Base-by-base conservation (phyloP, 2,888 invertebrate genomes). In the Bunonema sp. region DNA sequence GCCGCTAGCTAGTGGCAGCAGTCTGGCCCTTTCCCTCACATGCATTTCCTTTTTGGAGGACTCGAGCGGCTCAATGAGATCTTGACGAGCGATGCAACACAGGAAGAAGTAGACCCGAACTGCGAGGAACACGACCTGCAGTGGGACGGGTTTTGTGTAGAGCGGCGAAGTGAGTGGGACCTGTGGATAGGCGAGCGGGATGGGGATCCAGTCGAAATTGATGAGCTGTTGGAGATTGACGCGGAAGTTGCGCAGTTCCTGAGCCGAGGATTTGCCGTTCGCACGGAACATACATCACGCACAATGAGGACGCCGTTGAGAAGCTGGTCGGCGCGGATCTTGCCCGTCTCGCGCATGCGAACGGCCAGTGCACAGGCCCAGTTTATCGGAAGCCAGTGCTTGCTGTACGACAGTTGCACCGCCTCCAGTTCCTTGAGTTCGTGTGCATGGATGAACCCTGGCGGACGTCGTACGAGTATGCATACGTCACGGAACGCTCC, bases 81-180 rank as follows among this genome's bases (percentile, higher is more conserved):
- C 28, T 15, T 37, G 37, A 2, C 37, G 19, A 1, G 29, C 29
- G 4, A 37, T 3, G 29, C 28, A n/a, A 15, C 22, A 21, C 1
- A 37, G 29, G n/a, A 37, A 12, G 10, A 37, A 37, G n/a, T 28
- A 37, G 16, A 37, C 12, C 15, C 37, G 37, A 20, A 37, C 37
- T 16, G 37, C 28, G 12, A 29, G 21, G 37, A 37, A 37, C 7
- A 37, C 29, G 15, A 37, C 30, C 37, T 37, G 7, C 12, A 31
- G 5, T 5, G 16, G n/a, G 5, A 18, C 31, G 12, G 15, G 12
- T 12, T 10, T 26, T 26, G 8, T 7, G 7, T 12, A 26, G 12
- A 26, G 7, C 7, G 7, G 12, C 12, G 28, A 10, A 10, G 8
- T 26, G 8, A 10, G 7, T 2, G 2, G 7, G 1, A 21, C 37